Percentiles rank a stretch among this genome's conserved stretches.
Conservation (phyloP, 2,888 invertebrate genomes). For the Phalangium opilio region DNA sequence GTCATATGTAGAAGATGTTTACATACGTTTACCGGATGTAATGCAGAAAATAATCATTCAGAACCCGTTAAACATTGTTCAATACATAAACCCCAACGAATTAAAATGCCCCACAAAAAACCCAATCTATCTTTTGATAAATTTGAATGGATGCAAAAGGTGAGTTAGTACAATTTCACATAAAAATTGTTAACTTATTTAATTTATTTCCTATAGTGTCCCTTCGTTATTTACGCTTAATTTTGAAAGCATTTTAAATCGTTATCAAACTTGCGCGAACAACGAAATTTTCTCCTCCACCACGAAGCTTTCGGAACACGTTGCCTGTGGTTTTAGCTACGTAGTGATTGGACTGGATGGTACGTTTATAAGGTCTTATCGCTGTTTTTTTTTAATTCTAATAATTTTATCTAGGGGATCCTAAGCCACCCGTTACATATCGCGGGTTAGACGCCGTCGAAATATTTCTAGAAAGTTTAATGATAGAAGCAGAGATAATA, state of each 20-base stretch:
- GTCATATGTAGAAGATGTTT: no score
- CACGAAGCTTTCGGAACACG: slow-evolving; percentile 1
- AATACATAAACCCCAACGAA: slow-evolving; percentile 2
- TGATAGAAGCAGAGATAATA: slow-evolving; percentile 1
- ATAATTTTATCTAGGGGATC: no score
- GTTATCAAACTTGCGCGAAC: not conserved
- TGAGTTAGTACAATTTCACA: no score
- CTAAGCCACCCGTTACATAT: not conserved
- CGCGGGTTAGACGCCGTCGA: not conserved
- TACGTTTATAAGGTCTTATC: no score
- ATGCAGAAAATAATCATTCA: no score
- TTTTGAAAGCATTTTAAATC: slow-evolving; percentile 4
- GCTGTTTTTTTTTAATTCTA: no score
- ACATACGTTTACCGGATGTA: no score
- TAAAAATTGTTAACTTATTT: no score
- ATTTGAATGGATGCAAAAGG: no score
- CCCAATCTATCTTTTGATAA: not conserved
- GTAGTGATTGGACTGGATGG: not conserved
- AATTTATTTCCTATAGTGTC: not conserved
- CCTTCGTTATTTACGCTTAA: slow-evolving; percentile 2
- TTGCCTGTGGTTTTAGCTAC: slow-evolving; percentile 4
- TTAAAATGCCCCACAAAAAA: not conserved
- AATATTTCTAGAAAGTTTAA: not conserved
- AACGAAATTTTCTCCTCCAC: not conserved
- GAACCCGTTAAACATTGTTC: no score